Percentiles rank a stretch among this genome's conserved stretches.
Conservation (phyloP, 2,888 invertebrate genomes). For the Tachina lurida region DNA sequence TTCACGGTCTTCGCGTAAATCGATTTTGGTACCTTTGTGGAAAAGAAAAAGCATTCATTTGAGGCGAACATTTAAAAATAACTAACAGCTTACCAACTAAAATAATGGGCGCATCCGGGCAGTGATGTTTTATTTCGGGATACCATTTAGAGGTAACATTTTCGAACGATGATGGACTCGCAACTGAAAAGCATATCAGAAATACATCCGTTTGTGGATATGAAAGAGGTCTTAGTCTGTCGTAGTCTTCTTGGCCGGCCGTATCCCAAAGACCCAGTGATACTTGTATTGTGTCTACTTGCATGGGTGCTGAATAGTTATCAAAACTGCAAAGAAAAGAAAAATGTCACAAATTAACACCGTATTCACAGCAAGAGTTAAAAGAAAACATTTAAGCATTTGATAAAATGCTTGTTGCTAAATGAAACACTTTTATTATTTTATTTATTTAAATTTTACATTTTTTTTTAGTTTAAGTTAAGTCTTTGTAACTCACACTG, state of each 20-base stretch:
- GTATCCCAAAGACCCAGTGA: conserved; percentile 99
- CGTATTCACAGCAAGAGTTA: conserved; percentile 19
- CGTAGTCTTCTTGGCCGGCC: conserved; percentile 97
- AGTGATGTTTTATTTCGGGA: conserved; percentile 99
- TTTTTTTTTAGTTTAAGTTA: conserved; percentile 9
- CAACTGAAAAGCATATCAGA: conserved; percentile 99
- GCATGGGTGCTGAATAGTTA: conserved; percentile 99
- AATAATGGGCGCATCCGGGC: conserved; percentile 99
- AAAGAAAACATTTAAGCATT: conserved; percentile 2
- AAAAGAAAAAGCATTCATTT: neutral
- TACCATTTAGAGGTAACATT: conserved; percentile 99
- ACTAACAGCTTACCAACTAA: conserved; percentile 91
- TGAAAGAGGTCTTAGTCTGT: conserved; percentile 96
- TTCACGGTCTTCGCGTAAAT: conserved; percentile 98
- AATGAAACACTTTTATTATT: neutral
- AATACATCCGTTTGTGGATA: conserved; percentile 99
- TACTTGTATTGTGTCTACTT: conserved; percentile 98
- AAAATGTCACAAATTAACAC: conserved; percentile 24
- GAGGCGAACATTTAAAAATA: neutral
- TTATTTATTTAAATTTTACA: neutral
- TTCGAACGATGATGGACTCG: conserved; percentile 99
- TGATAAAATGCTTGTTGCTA: conserved; percentile 14
- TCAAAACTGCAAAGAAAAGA: conserved; percentile 88
- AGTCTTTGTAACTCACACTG: conserved; percentile 88
- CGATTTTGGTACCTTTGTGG: conserved; percentile 95